phyloP scores from a whole-genome alignment of 1,140 invertebrate species.

The Artemia franciscana region DNA sequence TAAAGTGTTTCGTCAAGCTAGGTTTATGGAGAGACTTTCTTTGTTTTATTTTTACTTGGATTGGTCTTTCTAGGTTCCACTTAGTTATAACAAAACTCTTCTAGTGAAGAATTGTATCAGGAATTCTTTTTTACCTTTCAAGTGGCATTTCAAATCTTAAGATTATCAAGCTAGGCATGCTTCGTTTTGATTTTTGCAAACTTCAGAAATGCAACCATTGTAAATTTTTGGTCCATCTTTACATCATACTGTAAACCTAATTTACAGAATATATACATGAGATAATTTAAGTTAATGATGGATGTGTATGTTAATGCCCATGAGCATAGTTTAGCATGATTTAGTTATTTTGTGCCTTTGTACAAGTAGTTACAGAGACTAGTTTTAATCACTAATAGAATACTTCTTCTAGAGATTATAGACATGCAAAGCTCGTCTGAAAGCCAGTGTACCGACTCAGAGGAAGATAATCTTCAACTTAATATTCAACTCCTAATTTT shows the following conservation, averaged over 20 bases:
- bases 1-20: no score
- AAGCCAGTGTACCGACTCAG: neutral
- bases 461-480: no score
- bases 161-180: neutral
- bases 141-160: no score
- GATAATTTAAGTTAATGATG: no score
- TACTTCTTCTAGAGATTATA: neutral
- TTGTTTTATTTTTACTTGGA: no score
- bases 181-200: neutral
- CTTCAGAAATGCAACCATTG: neutral
- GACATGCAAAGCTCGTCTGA: neutral
- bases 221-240: neutral
- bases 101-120: no score
- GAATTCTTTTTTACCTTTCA: no score
- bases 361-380: neutral
- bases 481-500: no score
- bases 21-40: no score
- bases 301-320: neutral
- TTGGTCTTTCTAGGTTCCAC: no score
- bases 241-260: neutral
- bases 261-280: no score
- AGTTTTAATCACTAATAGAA: neutral
- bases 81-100: no score
- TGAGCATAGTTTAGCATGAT: neutral
- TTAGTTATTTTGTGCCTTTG: neutral